Conservation (phyloP, 2,888 invertebrate species). For the Philereme transversata region DNA sequence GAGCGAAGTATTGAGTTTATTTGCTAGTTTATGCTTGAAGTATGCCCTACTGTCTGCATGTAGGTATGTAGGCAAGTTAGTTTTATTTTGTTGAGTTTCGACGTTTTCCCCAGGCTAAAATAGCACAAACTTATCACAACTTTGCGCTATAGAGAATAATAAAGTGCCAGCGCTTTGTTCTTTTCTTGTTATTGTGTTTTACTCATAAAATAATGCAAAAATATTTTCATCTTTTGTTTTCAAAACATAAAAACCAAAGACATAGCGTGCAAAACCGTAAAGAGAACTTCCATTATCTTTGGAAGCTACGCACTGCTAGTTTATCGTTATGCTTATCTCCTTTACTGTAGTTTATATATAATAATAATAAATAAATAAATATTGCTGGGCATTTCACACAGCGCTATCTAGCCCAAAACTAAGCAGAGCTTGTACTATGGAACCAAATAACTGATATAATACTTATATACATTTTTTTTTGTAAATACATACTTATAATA, state of each 20-base stretch:
- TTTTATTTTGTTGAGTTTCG: neutral
- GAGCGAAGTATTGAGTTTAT: neutral
- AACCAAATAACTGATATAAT: too few relatives aligned
- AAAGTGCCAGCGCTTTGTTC: neutral
- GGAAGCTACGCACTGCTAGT: too few relatives aligned
- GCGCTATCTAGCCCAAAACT: too few relatives aligned
- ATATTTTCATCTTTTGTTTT: neutral
- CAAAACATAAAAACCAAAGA: neutral
- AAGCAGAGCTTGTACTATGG: too few relatives aligned
- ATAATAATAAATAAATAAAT: too few relatives aligned
- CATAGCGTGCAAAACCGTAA: constrained; percentile 11
- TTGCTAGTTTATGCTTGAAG: neutral
- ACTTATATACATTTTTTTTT: too few relatives aligned
- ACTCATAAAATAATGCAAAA: neutral
- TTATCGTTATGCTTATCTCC: too few relatives aligned
- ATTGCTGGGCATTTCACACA: too few relatives aligned
- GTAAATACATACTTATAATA: too few relatives aligned
- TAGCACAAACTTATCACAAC: too few relatives aligned
- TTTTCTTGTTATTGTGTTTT: neutral
- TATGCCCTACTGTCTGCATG: neutral
- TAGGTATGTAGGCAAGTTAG: neutral
- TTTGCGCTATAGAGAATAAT: too few relatives aligned
- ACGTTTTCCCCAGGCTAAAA: neutral
- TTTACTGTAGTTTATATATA: too few relatives aligned
- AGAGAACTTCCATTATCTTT: constrained; percentile 15